phyloP scores from a whole-genome alignment of 1,140 invertebrate genomes.

The Akabosia matsudoensis region DNA sequence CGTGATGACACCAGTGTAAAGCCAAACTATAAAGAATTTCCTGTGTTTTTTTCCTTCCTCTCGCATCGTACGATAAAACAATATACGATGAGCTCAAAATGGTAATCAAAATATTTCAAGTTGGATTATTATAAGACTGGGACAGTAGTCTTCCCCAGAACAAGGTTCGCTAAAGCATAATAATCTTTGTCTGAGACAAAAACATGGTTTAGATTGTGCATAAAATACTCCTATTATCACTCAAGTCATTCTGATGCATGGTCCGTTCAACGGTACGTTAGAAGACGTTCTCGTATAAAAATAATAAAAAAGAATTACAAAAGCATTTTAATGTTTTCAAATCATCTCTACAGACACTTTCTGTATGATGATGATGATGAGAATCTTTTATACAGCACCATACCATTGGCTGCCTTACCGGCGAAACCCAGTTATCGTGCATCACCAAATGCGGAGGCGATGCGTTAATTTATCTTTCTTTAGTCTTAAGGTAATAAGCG shows the following conservation, averaged over 20 bases:
- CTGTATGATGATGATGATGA: too few species aligned
- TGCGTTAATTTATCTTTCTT: constrained; percentile 1
- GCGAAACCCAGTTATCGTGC: not conserved
- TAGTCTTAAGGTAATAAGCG: too few species aligned
- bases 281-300: not conserved
- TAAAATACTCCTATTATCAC: not conserved
- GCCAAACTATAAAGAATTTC: not conserved
- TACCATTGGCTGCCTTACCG: not conserved
- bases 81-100: not conserved
- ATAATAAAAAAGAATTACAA: not conserved
- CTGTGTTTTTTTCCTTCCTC: not conserved
- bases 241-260: too few species aligned
- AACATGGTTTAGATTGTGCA: not conserved
- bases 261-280: too few species aligned
- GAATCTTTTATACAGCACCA: too few species aligned
- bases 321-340: too few species aligned
- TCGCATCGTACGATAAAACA: not conserved
- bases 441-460: constrained; percentile 5
- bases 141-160: not conserved
- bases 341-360: too few species aligned
- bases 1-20: not conserved
- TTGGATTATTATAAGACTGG: not conserved
- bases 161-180: not conserved
- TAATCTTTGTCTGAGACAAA: not conserved
- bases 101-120: constrained; percentile 12